A percentile compares a stretch with the other conserved stretches of the same genome.
phyloP scores from a whole-genome alignment of 2,797 vertebrate species.

The Aplochiton taeniatus region DNA sequence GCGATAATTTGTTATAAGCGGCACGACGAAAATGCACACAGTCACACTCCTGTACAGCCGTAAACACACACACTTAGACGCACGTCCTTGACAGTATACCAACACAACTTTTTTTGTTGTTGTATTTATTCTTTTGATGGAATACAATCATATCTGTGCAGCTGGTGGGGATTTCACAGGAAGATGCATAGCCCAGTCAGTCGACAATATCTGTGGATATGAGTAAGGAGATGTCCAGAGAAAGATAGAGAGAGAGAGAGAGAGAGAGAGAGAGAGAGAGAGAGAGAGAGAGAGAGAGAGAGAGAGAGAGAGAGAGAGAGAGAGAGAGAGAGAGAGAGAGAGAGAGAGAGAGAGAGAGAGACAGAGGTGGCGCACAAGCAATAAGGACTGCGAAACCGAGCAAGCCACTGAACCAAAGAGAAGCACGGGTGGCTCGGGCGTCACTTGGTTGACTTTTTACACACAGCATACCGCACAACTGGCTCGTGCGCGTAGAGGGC shows the following conservation, averaged over 20 bases:
- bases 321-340: neutral
- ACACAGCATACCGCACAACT: too few species aligned
- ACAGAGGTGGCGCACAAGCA: neutral
- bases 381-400: neutral
- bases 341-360: constrained; percentile 10
- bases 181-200: too few species aligned
- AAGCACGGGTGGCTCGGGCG: too few species aligned
- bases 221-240: neutral
- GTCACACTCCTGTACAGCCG: neutral
- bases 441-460: too few species aligned
- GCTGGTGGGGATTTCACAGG: neutral
- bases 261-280: neutral
- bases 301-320: neutral
- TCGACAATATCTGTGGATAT: neutral
- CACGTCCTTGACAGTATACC: neutral
- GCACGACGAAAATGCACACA: neutral
- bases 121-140: neutral
- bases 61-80: neutral
- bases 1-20: neutral
- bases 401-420: neutral
- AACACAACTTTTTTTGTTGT: neutral
- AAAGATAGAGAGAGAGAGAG: neutral
- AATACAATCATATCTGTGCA: neutral
- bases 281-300: constrained; percentile 5
- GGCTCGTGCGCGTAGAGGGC: too few species aligned